These are phyloP conservation scores for Aspiorhynchus laticeps DNA, from an alignment of 2,113 vertebrate species.

Conservation along the genomic window DNA sequence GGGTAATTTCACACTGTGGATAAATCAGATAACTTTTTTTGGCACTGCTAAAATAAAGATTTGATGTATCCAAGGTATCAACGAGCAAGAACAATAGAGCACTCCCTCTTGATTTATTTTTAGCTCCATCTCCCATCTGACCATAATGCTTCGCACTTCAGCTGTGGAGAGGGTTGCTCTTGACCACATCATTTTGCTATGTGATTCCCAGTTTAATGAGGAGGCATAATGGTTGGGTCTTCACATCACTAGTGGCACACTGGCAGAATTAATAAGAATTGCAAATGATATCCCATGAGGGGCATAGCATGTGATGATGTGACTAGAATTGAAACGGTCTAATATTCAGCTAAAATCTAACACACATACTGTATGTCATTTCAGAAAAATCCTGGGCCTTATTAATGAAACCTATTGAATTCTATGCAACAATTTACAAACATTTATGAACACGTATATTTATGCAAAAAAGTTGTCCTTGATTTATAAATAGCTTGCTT, in stretches of 20 bases:
- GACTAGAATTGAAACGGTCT: neutral
- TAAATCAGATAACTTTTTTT: slow-evolving; percentile 8
- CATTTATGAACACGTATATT: neutral
- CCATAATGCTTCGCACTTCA: slow-evolving; percentile 17
- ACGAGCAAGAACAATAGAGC: neutral
- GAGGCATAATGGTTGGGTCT: slow-evolving; percentile 48
- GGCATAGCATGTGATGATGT: neutral
- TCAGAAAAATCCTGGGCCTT: neutral
- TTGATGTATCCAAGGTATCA: neutral
- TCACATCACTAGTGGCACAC: slow-evolving; percentile 34
- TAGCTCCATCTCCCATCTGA: neutral
- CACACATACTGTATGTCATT: neutral
- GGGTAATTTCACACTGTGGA: neutral
- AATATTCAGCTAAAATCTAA: neutral
- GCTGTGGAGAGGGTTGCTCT: neutral
- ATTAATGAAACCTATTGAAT: neutral
- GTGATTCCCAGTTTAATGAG: slow-evolving; percentile 51
- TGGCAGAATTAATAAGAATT: slow-evolving; percentile 56
- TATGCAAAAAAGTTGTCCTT: too few relatives aligned
- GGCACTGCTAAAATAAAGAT: neutral
- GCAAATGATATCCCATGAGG: slow-evolving; percentile 43
- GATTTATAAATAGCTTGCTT: too few relatives aligned
- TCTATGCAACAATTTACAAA: neutral
- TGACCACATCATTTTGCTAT: slow-evolving; percentile 48
- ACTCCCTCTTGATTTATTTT: neutral